A percentile compares a stretch with the other conserved stretches of the same genome.
phyloP scores from a whole-genome alignment of 2,113 vertebrate genomes.

The Malurus melanocephalus region DNA sequence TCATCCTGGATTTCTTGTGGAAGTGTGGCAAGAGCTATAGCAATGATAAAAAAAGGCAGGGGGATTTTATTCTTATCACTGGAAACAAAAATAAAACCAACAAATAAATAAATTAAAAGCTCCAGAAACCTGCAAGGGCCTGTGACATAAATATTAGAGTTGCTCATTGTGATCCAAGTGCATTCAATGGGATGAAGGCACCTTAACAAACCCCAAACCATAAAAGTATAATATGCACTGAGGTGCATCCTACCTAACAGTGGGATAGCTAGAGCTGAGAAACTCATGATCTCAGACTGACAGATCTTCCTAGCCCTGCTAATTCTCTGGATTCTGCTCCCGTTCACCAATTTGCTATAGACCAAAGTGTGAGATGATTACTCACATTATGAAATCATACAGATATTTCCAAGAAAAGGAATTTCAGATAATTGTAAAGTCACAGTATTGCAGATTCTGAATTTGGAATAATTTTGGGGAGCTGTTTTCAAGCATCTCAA shows the following conservation, averaged over 20 bases:
- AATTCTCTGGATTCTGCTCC: neutral
- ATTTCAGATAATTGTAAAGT: neutral
- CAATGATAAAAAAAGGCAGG: neutral
- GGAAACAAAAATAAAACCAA: neutral
- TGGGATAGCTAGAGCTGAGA: neutral
- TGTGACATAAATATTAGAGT: neutral
- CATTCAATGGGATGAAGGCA: neutral
- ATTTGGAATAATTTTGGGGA: neutral
- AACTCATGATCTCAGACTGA: neutral
- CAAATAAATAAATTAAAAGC: neutral
- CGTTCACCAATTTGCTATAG: neutral
- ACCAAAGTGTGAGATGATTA: neutral
- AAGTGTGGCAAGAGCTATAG: neutral
- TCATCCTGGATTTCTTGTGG: neutral
- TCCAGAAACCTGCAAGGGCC: neutral
- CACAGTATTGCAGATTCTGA: accelerated
- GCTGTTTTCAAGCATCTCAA: neutral
- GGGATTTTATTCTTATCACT: neutral
- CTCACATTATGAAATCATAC: neutral
- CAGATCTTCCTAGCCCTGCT: neutral
- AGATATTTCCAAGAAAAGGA: neutral
- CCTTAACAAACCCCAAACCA: neutral
- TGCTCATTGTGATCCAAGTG: neutral
- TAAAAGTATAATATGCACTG: neutral
- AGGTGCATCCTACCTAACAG: neutral